Evolutionary conservation across 2,888 invertebrate species (phyloP), one percentile per base, ranked within the genome.

Genomic region (Torymus texanus): DNA sequence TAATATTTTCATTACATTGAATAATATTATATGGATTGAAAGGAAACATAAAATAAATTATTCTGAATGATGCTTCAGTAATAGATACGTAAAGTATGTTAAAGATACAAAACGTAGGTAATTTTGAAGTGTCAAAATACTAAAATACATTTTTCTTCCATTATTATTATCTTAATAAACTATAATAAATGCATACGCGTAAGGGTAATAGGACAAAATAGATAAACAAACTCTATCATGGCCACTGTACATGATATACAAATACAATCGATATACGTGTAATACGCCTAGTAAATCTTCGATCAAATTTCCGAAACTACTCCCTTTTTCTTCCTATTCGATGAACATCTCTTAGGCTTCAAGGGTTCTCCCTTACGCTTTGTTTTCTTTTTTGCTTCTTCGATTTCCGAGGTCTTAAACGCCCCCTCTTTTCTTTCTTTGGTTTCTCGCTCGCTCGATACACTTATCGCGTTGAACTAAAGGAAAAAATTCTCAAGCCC

Each of bases 191-290:
- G 68, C 70, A 71, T 56, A 68, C 53, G 12, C 62, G 41, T 77
- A 72, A 74, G 51, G 13, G 66, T 77, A 77, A 75, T 71, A 75
- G 68, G 68, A 75, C 71, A 78, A 65, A 81, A 82, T 78, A 61
- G 61, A 78, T 74, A 79, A 78, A 82, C 68, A 82, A 83, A 78
- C 67, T 82, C 77, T 83, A 83, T 83, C 79, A 83, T 83, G 84
- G 84, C 85, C 78, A 83, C 85, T 87, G 86, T 87, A 87, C 86
- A 87, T 84, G 86, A 86, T 85, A 86, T 87, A 87, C 85, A 86
- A 85, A 82, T 86, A 84, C 81, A 85, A 85, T 81, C 77, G 76
- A 80, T 82, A 76, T 77, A 83, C 63, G 61, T 67, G 73, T 78
- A 79, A 79, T 81, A 74, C 73, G 61, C 16, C 68, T 70, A 81